Base-by-base conservation (phyloP, 2,888 invertebrate species). In the Gnatocerus cornutus region DNA sequence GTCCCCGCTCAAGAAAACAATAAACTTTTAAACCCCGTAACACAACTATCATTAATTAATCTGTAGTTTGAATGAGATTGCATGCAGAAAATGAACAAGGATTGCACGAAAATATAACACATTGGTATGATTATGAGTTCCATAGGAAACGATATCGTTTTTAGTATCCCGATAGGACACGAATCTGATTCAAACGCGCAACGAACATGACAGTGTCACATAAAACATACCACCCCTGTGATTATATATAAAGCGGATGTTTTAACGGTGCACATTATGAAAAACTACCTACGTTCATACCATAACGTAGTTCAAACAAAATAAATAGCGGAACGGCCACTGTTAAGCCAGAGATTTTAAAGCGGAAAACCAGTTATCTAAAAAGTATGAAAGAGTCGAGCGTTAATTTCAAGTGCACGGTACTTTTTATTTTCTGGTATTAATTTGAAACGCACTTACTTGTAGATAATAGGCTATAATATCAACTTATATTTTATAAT, bases 141-240 rank as follows among this genome's bases (percentile, higher is more conserved):
- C 59, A 71, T 63, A 69, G 69, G 69, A 69, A 69, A 69, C 65
- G 69, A 69, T 71, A 69, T 59, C 65, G 67, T 71, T 69, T 69
- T 69, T 71, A 67, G 45, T 65, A 48, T 45, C 58, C 66, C 67
- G 71, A 69, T 69, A 71, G 63, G 69, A 61, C 71, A 72, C 69
- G 72, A 72, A 69, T 72, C 69, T 67, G 71, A 63, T 72, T 33
- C 63, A 67, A 72, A 72, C 69, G 69, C 52, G 55, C 48, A 72
- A 66, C 69, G 50, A 67, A 71, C 71, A 71, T 71, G 71, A 64
- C 69, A 73, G 41, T 73, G 73, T 73, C 73, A 73, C 73, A 73
- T 73, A 73, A 73, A 73, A 68, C 68, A 71, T 61, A 62, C 68
- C 61, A 71, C 68, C 68, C 69, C 71, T 73, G 69, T 69, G 67